Evolutionary conservation across 2,888 invertebrate genomes (phyloP), one percentile per base, ranked within the genome.

Genomic region (Plebejus argus): DNA sequence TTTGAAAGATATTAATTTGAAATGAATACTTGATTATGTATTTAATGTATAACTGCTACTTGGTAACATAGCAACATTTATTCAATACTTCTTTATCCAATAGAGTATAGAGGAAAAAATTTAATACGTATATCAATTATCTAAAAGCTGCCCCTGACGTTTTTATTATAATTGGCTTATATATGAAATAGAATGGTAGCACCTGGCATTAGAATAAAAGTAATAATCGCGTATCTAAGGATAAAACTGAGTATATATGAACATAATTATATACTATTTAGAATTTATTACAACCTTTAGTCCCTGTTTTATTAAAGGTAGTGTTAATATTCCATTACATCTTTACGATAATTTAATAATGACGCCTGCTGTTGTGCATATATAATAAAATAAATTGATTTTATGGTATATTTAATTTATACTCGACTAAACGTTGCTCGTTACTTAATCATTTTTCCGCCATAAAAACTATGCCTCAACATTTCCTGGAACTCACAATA

Each of bases 281-380:
- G 28, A 66, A 66, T 66, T 66, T 66, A 66, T 66, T 66, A 66
- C 66, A 66, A 33, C 66, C 66, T 66, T 66, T 66, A 33, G 8
- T 15, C 28, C 28, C 28, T 58, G 23, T 23, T 23, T 18, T 28
- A 66, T 28, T 66, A 33, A 15, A 33, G 15, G 28, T 66, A 66
- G 28, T 66, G 28, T 33, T 28, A 66, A 66, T 66, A 33, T 66
- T 53, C 53, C 53, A 53, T 53, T 53, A 53, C 15, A 53, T n/a
- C 7, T 58, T 20, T 58, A 58, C 58, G 58, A 58, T 58, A 58
- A 58, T 58, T n/a, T 58, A 20, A 58, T 58, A n/a, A 58, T 58
- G 8, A n/a, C 8, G 20, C 53, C 53, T 20, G 58, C n/a, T 20
- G 58, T 20, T 58, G 58, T 58, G 58, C 58, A 58, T 58, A 58